phyloP scores from a whole-genome alignment of 2,113 vertebrate species.

The Tinamus guttatus region DNA sequence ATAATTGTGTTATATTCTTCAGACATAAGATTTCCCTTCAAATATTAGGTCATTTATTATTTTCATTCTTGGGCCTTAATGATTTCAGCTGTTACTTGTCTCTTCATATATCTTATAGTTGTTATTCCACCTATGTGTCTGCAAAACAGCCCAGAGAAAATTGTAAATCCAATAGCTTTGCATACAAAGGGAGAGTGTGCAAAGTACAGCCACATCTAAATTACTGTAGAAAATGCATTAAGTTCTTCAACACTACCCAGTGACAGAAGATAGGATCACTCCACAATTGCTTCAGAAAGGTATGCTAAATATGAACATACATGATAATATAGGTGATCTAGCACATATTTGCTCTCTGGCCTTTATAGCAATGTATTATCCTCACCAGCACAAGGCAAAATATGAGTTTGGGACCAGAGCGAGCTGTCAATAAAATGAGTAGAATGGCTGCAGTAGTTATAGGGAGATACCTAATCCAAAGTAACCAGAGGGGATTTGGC shows the following conservation, averaged over 20 bases:
- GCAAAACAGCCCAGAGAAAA: background rate
- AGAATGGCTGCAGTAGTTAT: background rate
- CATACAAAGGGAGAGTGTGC: background rate
- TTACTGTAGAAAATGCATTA: background rate
- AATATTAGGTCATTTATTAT: background rate
- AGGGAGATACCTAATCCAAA: background rate
- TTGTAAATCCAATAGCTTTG: background rate
- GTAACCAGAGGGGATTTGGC: too few relatives aligned
- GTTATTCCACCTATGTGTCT: background rate
- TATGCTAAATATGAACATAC: background rate
- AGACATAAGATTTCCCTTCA: background rate
- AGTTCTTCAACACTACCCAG: background rate
- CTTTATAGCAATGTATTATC: background rate
- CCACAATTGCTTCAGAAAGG: background rate
- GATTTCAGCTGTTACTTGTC: background rate
- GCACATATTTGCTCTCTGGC: background rate
- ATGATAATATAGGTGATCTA: background rate
- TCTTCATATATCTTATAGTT: background rate
- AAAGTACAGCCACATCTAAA: background rate
- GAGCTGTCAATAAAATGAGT: fast-evolving
- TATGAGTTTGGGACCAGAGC: fast-evolving
- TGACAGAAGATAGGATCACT: background rate
- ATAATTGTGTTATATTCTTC: background rate
- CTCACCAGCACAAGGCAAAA: background rate
- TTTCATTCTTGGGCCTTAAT: background rate